These are phyloP conservation scores for Arrhopalites spinosus DNA, from an alignment of 2,888 invertebrate genomes.

Conservation along the genomic window DNA sequence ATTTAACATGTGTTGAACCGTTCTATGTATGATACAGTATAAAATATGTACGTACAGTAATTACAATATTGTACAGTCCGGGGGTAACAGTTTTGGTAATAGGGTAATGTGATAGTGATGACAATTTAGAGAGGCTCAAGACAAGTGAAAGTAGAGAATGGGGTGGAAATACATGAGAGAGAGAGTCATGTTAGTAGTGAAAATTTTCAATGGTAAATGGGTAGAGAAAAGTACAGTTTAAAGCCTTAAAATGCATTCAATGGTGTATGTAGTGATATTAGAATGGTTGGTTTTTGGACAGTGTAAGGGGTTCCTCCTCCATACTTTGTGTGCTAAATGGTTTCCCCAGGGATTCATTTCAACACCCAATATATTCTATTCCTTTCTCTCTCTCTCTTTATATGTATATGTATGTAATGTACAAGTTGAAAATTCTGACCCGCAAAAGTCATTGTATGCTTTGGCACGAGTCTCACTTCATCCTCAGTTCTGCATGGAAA, in stretches of 20 bases:
- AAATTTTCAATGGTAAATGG: no score
- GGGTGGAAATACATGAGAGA: background rate
- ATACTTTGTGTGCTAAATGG: conserved; percentile 18
- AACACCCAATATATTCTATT: conserved; percentile 20
- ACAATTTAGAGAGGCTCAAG: conserved; percentile 4
- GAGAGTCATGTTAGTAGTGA: background rate
- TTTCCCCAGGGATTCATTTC: conserved; percentile 25
- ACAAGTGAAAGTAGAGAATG: background rate
- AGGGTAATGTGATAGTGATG: conserved; percentile 9
- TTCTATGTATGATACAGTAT: no score
- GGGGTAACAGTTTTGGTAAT: no score
- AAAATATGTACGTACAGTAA: no score
- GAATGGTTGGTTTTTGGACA: no score
- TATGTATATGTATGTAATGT: background rate
- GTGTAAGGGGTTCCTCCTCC: background rate
- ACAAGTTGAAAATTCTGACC: background rate
- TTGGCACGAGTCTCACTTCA: background rate
- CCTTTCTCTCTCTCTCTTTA: background rate
- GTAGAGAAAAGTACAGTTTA: no score
- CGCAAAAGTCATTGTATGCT: conserved; percentile 19
- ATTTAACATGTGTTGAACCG: no score
- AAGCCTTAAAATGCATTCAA: no score
- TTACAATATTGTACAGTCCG: no score
- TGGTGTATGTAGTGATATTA: no score
- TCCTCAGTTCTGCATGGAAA: conserved; percentile 45